Conservation (phyloP, 2,113 vertebrate genomes). For the Ursus arctos region DNA sequence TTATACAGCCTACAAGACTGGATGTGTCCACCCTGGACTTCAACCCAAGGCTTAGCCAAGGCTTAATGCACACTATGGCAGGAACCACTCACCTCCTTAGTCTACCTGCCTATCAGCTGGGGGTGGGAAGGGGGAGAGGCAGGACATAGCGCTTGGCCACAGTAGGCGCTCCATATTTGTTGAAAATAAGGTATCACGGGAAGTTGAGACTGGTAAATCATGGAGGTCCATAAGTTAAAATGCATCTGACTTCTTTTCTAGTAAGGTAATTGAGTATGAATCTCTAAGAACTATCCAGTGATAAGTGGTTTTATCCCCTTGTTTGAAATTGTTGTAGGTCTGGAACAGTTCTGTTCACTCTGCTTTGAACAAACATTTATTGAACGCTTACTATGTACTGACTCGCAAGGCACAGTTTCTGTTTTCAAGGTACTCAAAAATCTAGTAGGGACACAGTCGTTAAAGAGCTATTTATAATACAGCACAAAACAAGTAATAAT, state of each 20-base stretch:
- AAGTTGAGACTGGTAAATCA: background rate
- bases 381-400: background rate
- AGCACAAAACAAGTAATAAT: background rate
- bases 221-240: background rate
- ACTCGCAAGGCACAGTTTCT: background rate
- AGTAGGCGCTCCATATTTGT: background rate
- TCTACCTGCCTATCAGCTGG: background rate
- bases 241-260: background rate
- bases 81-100: background rate
- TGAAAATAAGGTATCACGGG: background rate
- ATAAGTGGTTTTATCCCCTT: background rate
- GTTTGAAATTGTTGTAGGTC: background rate
- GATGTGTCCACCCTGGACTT: background rate
- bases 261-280: background rate
- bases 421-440: background rate
- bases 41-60: background rate
- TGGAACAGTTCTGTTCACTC: background rate
- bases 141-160: background rate
- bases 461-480: background rate
- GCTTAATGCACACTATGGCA: background rate
- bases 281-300: background rate
- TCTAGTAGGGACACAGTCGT: background rate
- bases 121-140: too few relatives aligned
- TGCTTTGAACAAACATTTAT: conserved; percentile 16
- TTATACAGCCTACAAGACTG: background rate